A percentile compares a stretch with the other conserved stretches of the same genome.
phyloP scores from a whole-genome alignment of 2,113 vertebrate species.

The Atrichornis clamosus region DNA sequence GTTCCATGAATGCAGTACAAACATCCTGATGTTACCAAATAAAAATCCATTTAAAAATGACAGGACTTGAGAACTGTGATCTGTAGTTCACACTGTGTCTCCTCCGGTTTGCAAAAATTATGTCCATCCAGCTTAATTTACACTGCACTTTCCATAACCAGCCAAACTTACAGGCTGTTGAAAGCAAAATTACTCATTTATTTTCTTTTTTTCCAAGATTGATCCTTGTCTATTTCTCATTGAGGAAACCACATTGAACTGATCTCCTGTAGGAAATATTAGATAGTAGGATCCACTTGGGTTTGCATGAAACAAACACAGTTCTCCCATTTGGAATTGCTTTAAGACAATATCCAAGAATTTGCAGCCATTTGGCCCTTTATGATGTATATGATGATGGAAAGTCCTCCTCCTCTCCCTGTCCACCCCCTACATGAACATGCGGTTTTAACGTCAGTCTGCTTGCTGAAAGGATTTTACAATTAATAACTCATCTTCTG shows the following conservation, averaged over 20 bases:
- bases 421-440: neutral
- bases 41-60: constrained; percentile 71
- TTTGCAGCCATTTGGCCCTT: neutral
- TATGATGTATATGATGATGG: neutral
- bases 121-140: neutral
- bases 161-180: neutral
- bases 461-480: constrained; percentile 31
- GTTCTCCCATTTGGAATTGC: constrained; percentile 31
- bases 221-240: neutral
- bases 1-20: constrained; percentile 74
- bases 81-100: constrained; percentile 3
- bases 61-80: constrained; percentile 1
- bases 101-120: constrained; percentile 4
- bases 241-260: neutral
- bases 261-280: neutral
- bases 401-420: neutral
- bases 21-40: constrained; percentile 62
- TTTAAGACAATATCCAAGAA: neutral
- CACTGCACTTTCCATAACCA: constrained; percentile 7
- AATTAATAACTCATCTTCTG: constrained; percentile 6
- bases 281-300: neutral
- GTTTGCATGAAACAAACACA: neutral
- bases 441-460: neutral
- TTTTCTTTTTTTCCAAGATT: neutral
- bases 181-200: neutral